Percentiles rank a stretch among this genome's conserved stretches.
These are phyloP conservation scores for Amphipyra tragopoginis DNA, from an alignment of 2,888 invertebrate genomes.

Conservation along the genomic window DNA sequence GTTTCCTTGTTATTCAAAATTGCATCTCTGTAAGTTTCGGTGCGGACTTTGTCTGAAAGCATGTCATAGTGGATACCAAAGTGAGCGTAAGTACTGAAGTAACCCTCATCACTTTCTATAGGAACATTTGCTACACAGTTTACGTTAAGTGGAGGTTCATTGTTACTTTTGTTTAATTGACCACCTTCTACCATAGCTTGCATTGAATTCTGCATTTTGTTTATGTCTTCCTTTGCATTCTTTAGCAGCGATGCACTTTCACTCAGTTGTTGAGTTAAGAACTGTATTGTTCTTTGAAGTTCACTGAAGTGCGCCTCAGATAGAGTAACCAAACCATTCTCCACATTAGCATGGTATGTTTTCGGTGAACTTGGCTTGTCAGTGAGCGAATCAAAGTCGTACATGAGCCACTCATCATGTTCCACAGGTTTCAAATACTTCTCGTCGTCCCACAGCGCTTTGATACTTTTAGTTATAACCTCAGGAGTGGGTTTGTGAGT, in stretches of 20 bases:
- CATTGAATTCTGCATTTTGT: slow-evolving; percentile 90
- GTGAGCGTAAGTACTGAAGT: slow-evolving; percentile 96
- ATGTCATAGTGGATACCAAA: slow-evolving; percentile 98
- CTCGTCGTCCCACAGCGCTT: slow-evolving; percentile 93
- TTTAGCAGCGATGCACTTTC: slow-evolving; percentile 90
- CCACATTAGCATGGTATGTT: slow-evolving; percentile 90
- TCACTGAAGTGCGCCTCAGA: slow-evolving; percentile 91
- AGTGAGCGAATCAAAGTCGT: slow-evolving; percentile 91
- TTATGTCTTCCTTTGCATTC: slow-evolving; percentile 90
- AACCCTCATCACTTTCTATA: slow-evolving; percentile 92
- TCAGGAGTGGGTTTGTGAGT: slow-evolving; percentile 90
- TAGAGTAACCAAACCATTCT: slow-evolving; percentile 90
- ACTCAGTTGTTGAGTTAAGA: slow-evolving; percentile 88
- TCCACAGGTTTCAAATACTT: slow-evolving; percentile 94
- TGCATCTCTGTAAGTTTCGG: slow-evolving; percentile 96
- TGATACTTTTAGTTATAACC: slow-evolving; percentile 86
- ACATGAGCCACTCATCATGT: slow-evolving; percentile 95
- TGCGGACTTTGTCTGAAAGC: slow-evolving; percentile 96
- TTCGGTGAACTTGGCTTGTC: slow-evolving; percentile 80
- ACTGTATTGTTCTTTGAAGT: slow-evolving; percentile 90
- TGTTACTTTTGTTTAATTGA: slow-evolving; percentile 54
- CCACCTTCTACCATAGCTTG: slow-evolving; percentile 87
- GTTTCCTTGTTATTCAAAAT: slow-evolving; percentile 93
- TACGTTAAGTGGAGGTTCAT: slow-evolving; percentile 62
- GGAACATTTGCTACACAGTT: slow-evolving; percentile 86